Base-by-base conservation (phyloP, 2,888 invertebrate genomes). In the Pseudanteris insignis region DNA sequence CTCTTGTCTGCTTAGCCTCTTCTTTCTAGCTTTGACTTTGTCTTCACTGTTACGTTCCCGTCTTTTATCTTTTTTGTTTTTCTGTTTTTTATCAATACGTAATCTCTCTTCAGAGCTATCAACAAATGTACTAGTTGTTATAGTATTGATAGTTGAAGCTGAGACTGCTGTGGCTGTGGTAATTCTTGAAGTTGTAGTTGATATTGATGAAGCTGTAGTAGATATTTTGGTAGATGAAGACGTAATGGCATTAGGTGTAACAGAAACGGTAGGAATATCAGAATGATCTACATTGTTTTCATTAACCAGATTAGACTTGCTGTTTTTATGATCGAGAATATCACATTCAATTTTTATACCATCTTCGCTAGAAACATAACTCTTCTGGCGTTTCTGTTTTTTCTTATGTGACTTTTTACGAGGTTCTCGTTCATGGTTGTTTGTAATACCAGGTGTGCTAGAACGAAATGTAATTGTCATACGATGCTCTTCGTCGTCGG, bases 331-430 rank as follows among this genome's bases (percentile, higher is more conserved):
- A 2, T 61, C 63, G 8, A 58, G 14, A 24, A 25, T 24, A 11
- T 65, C 63, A 9, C 54, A 51, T 29, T 78, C 77, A 2, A 71
- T 38, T 30, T 78, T 78, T 1, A 72, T 51, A 12, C 66, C 67
- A 5, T 77, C 77, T 18, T 78, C 79, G 53, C 68, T 76, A 1
- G 86, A 85, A 51, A 85, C 81, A 5, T 86, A 84, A 65, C 84
- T 85, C 74, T 91, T 92, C 66, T 89, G 88, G 15, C 89, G 88
- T 78, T 89, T 91, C 74, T 91, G 90, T 72, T 91, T 92, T 83
- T 91, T 92, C 79, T 91, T 92, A 73, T 92, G 92, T 0, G 81
- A 80, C 73, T 90, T 92, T 75, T 88, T 90, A 6, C 90, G 84
- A 34, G 84, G 69, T 32, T 80, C 79, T 13, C 79, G 68, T 14